phyloP scores from a whole-genome alignment of 2,888 invertebrate genomes.

The Chymomyza fuscimana region DNA sequence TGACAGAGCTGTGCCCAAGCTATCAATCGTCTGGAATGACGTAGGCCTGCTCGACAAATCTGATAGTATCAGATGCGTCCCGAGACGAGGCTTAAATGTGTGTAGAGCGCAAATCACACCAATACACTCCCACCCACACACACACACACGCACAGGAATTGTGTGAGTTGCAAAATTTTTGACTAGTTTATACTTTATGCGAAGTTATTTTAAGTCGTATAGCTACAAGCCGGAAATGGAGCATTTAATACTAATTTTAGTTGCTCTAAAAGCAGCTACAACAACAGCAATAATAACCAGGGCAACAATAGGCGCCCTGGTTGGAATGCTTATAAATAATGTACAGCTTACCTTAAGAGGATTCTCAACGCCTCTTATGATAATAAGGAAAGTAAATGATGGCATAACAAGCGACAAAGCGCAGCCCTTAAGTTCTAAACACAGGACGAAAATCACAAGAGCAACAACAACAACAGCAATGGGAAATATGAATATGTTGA shows the following conservation, averaged over 20 bases:
- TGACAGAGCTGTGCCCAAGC: conserved; percentile 29
- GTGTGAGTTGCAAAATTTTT: background rate
- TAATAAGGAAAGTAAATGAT: conserved; percentile 47
- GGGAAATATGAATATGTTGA: conserved; percentile 37
- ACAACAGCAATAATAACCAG: background rate
- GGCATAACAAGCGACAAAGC: background rate
- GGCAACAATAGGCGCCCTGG: background rate
- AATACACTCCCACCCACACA: conserved; percentile 32
- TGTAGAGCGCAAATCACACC: conserved; percentile 49
- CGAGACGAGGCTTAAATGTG: conserved; percentile 60
- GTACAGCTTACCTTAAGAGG: conserved; percentile 71
- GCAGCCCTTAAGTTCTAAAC: background rate
- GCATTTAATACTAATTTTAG: background rate
- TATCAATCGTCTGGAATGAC: conserved; percentile 66
- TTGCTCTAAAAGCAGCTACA: background rate
- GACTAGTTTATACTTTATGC: background rate
- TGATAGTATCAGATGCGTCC: conserved; percentile 67
- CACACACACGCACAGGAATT: background rate
- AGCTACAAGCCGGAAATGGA: background rate
- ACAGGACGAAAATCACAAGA: background rate
- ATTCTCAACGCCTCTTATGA: conserved; percentile 69
- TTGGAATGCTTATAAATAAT: conserved; percentile 58
- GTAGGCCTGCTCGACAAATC: conserved; percentile 56
- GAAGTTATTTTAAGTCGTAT: background rate
- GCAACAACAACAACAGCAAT: background rate